Evolutionary conservation across 2,113 vertebrate species (phyloP), one percentile per base, ranked within the genome.

Genomic region (Aphelocoma coerulescens): DNA sequence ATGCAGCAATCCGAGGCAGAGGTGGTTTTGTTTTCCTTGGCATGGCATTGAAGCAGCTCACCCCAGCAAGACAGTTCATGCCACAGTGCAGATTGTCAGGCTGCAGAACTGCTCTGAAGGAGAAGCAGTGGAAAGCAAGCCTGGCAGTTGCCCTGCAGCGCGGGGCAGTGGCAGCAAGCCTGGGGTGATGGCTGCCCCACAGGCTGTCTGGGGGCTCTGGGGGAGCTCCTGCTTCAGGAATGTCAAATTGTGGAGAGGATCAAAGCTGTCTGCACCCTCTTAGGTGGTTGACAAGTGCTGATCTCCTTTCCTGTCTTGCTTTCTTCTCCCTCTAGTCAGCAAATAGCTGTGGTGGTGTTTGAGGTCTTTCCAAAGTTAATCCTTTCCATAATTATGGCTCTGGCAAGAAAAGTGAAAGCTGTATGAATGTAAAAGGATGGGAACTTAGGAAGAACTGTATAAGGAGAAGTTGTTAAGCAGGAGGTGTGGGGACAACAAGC

Each of bases 131-230:
- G 59, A 63, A 35, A 91, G 28, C 16, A 72, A 76, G 20, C 16
- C 2, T 1, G 0, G 5, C 12, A 3, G 16, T 41, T 78, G 28
- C 48, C 24, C 13, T 0, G 0, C 44, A 13, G 69, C 32, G 32
- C 65, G 65, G 77, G 10, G 57, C 48, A 5, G 35, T 44, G 39
- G 35, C 68, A 69, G 18, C 67, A 80, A 17, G 17, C 21, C 49
- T 11, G 57, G 65, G 30, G 39, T 26, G 32, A 9, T 4, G 49
- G 68, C 39, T 63, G 55, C 63, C 46, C n/a, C 7, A 1, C 12
- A 44, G 46, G 51, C 39, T 55, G 20, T 23, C 16, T 22, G 4
- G 11, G 52, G 21, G 17, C 32, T 41, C 33, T 8, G 16, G 13
- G 32, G 13, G 26, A 39, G 12, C 51, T 35, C 4, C 68, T 77